Evolutionary conservation across 2,888 invertebrate species (phyloP).

Genomic region (Seladonia tumulorum): DNA sequence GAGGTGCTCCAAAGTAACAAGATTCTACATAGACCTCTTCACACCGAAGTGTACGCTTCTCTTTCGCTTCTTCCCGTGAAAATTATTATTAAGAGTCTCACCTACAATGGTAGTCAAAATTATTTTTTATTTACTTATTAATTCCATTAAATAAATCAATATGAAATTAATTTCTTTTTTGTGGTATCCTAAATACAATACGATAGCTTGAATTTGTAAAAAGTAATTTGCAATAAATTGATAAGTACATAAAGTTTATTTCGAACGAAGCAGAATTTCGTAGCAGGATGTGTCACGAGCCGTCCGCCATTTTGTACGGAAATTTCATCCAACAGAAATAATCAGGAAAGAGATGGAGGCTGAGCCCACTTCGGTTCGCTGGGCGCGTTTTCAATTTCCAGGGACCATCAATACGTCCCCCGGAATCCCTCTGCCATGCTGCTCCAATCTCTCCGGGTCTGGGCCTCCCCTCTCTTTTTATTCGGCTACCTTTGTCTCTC

Average conservation of each 20-base stretch:
- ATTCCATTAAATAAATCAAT: too few relatives aligned
- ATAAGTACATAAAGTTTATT: too few relatives aligned
- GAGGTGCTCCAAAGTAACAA: neutral
- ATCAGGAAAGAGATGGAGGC: constrained; percentile 72
- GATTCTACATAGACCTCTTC: neutral
- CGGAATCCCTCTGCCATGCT: constrained; percentile 69
- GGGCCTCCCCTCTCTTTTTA: constrained; percentile 49
- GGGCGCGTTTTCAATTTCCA: constrained; percentile 83
- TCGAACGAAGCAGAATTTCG: neutral
- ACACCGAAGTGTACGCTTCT: neutral
- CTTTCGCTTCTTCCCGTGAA: neutral
- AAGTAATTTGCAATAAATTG: too few relatives aligned
- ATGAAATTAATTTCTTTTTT: too few relatives aligned
- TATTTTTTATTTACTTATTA: neutral
- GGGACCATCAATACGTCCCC: constrained; percentile 81
- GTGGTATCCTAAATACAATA: too few relatives aligned
- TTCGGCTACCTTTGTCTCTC: constrained; percentile 39
- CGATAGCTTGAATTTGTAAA: too few relatives aligned
- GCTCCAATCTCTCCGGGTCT: constrained; percentile 74
- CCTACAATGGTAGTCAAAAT: neutral
- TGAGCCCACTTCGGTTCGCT: constrained; percentile 74
- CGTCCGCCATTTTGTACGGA: constrained; percentile 74
- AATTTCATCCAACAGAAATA: constrained; percentile 74
- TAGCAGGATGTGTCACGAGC: constrained; percentile 6
- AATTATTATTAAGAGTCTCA: neutral